Evolutionary conservation across 2,888 invertebrate genomes (phyloP), one percentile per base, ranked within the genome.

Genomic region (Caenorhabditis macrosperma): DNA sequence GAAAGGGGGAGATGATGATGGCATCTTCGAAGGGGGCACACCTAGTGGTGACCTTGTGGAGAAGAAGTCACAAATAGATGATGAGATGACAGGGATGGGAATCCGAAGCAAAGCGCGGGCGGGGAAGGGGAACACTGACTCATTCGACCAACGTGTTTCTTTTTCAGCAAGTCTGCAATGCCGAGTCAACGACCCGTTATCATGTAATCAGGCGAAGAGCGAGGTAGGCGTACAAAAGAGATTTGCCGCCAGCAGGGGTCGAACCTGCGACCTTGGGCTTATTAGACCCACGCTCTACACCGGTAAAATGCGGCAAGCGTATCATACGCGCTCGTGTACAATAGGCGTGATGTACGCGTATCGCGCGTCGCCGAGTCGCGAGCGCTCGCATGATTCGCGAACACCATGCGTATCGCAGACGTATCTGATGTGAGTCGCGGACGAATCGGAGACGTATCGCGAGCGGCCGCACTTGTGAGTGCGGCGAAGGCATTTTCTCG

Each of bases 101-200:
- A 55, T 20, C 22, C 4, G 44, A n/a, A 15, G n/a, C 35, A 46
- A 63, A n/a, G 20, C 22, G 41, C 41, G 17, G 17, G 44, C 2
- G 3, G 9, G 5, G 38, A 38, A 38, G 44, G 44, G 44, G n/a
- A 9, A 9, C 12, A 38, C 12, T 35, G 28, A 59, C 22, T 30
- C 20, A 26, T 5, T 1, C 30, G 52, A 15, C 44, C 44, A 44
- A 44, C 9, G 12, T 30, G 12, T 48, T 7, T 38, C 17, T 12
- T 59, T 75, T 76, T 57, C 82, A 85, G 85, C 81, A 22, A 78
- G 80, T 50, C 75, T 86, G n/a, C 84, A 88, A 74, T 89, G 89
- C 76, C 84, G 87, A 50, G 88, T 88, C 35, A 83, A 88, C 78
- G 89, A 89, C 68, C 89, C 89, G 24, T 81, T 88, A 35, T 84